These are phyloP conservation scores for Eutrigla gurnardus DNA, from an alignment of 2,797 vertebrate genomes.

Conservation along the genomic window DNA sequence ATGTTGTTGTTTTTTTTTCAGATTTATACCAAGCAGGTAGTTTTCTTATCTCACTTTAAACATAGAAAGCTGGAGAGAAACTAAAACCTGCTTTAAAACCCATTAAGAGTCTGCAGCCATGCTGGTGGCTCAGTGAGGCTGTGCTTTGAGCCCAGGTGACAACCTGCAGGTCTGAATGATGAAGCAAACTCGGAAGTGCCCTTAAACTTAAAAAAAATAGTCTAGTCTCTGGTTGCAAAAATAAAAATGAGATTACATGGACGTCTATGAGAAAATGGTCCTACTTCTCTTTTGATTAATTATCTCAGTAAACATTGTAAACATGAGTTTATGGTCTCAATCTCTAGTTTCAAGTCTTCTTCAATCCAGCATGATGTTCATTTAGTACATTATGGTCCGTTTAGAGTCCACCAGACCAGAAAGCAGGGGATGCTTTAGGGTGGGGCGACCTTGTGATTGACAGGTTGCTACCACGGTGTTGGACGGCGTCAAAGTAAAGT, in stretches of 20 bases:
- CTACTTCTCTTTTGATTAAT: too few relatives aligned
- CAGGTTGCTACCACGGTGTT: background rate
- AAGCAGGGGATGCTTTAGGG: background rate
- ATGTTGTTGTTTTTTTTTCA: background rate
- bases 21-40: background rate
- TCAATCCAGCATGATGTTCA: background rate
- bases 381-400: background rate
- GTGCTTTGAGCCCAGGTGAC: conserved; percentile 2
- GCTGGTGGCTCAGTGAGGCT: conserved; percentile 1
- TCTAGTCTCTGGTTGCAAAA: too few relatives aligned
- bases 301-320: too few relatives aligned
- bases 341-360: background rate
- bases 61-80: background rate
- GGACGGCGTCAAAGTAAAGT: background rate
- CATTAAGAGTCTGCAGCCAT: background rate
- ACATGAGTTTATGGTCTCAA: background rate
- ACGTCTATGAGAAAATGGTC: background rate
- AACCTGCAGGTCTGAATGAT: background rate
- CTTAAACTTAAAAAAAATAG: background rate
- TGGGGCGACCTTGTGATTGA: background rate
- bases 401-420: too few relatives aligned
- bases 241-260: background rate
- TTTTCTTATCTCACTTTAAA: background rate
- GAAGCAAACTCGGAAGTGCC: background rate
- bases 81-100: background rate